Conservation (phyloP, 2,888 invertebrate genomes). For the Clitarchus hookeri region DNA sequence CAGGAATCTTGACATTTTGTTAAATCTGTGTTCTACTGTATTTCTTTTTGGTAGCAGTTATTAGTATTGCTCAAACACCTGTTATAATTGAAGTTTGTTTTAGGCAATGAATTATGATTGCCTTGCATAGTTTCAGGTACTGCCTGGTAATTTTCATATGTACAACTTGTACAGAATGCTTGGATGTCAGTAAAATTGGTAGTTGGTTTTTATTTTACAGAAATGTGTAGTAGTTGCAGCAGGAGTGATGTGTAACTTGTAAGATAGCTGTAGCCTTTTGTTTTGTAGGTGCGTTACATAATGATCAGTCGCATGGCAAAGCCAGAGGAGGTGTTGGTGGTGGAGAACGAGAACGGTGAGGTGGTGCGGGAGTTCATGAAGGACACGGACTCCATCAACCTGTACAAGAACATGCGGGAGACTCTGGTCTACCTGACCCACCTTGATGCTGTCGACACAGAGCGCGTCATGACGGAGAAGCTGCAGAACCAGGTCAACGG, state of each 20-base stretch:
- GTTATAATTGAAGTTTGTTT: too few species aligned
- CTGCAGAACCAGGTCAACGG: slow-evolving; percentile 98
- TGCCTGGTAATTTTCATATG: too few species aligned
- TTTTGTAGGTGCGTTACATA: slow-evolving; percentile 76
- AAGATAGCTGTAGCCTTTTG: neutral
- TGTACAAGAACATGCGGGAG: slow-evolving; percentile 99
- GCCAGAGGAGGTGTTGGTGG: slow-evolving; percentile 98
- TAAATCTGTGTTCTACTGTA: too few species aligned
- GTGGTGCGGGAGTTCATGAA: slow-evolving; percentile 99
- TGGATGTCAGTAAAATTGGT: too few species aligned
- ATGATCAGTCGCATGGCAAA: slow-evolving; percentile 99
- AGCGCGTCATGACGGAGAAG: slow-evolving; percentile 98
- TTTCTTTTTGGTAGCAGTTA: too few species aligned
- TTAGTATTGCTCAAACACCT: too few species aligned
- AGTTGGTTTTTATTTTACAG: too few species aligned
- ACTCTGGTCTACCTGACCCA: slow-evolving; percentile 97
- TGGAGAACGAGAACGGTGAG: slow-evolving; percentile 99
- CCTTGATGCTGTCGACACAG: slow-evolving; percentile 96
- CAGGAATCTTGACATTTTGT: too few species aligned
- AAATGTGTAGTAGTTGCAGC: too few species aligned
- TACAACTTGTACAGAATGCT: too few species aligned
- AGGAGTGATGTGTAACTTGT: neutral
- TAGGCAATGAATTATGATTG: too few species aligned
- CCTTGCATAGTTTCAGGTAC: too few species aligned
- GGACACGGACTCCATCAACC: slow-evolving; percentile 98